Base-by-base conservation (phyloP, 2,797 vertebrate genomes). In the Chloroceryle amazona region DNA sequence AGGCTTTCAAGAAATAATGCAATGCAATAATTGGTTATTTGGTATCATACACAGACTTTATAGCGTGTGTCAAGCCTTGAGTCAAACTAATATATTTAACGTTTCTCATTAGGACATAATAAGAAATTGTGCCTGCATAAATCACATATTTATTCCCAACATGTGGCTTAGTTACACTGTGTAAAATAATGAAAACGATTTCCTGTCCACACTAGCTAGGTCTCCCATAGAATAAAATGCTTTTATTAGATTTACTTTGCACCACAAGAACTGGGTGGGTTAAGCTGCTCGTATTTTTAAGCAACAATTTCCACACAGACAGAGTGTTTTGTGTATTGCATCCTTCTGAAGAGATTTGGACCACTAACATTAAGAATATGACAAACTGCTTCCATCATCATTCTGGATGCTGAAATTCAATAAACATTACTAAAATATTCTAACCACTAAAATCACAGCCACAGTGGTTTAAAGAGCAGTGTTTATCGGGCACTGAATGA, bases 221-320 rank as follows among this genome's bases (percentile, higher is more conserved):
- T 86, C 74, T 95, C 83, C 60, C 42, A 80, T 33, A 81, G 70
- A 86, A 58, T 93, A 93, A 93, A 95, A 94, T 29, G 67, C 47
- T 94, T 86, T 76, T 93, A 96, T 86, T 94, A 94, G 76, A 96
- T 95, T 91, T 91, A 96, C 80, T 96, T 86, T 60, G 66, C 73
- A 86, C 63, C 66, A 82, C 51, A 84, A 91, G 62, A 81, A 90
- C 67, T 31, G 26, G 73, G 73, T 90, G 70, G 54, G 76, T 90
- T 90, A 95, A 79, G 67, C 41, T 93, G 80, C 70, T 92, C 83
- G 9, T 94, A 93, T 94, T 96, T 96, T 94, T 92, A 81, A 94
- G 66, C 47, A 89, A 66, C 1, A 0, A 90, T 46, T 80, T 80
- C 63, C 86, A 33, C 61, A 76, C 3, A 84, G 74, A 51, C 73